Conservation (phyloP, 2,888 invertebrate genomes). For the Acheta domesticus region DNA sequence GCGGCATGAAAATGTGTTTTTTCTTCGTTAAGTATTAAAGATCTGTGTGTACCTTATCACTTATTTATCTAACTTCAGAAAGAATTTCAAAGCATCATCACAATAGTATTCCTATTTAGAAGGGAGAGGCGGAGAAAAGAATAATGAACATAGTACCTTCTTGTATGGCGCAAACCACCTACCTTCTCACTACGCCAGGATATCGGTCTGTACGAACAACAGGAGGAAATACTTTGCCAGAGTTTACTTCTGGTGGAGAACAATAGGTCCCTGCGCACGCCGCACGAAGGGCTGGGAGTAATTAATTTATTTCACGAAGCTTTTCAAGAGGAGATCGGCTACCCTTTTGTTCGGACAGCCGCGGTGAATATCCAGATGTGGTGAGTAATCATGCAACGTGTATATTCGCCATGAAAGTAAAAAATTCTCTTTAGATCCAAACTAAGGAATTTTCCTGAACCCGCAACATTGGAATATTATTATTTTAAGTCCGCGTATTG, state of each 20-base stretch:
- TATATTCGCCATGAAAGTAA: neutral
- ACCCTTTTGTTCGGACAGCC: neutral
- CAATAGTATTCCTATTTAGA: no score
- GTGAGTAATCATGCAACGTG: neutral
- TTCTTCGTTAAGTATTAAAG: no score
- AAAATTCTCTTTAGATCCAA: slow-evolving; percentile 6
- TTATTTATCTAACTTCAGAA: no score
- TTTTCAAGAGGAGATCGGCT: neutral
- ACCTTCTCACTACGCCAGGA: no score
- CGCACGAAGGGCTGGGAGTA: neutral
- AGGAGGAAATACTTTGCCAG: neutral
- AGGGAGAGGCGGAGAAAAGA: no score
- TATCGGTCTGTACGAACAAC: neutral
- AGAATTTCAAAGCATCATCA: no score
- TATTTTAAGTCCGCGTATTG: neutral
- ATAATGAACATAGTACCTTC: no score
- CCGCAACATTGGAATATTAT: neutral
- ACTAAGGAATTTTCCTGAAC: neutral
- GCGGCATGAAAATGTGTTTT: no score
- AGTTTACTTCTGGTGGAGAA: neutral
- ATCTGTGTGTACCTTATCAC: no score
- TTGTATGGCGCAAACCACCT: no score
- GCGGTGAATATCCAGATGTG: neutral
- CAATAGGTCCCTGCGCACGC: neutral
- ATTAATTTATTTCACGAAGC: slow-evolving; percentile 2